Conservation (phyloP, 2,888 invertebrate species). For the Chironomus tentans region DNA sequence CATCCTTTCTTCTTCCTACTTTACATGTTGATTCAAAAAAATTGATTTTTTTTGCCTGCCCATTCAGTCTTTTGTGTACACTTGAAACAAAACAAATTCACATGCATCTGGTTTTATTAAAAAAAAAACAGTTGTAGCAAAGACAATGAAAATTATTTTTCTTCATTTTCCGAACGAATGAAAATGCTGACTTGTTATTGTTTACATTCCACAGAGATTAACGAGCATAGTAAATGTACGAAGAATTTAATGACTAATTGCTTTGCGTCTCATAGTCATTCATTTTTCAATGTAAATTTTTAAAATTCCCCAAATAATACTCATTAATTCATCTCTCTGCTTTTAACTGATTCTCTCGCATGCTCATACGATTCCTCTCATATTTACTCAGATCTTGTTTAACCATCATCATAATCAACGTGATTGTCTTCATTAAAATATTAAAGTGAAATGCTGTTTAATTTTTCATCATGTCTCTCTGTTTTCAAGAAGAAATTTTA, state of each 20-base stretch:
- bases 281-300: neutral
- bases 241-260: neutral
- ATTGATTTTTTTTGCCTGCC: neutral
- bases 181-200: too few relatives aligned
- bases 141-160: neutral
- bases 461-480: too few relatives aligned
- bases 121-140: neutral
- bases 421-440: too few relatives aligned
- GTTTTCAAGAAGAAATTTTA: too few relatives aligned
- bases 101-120: neutral
- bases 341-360: too few relatives aligned
- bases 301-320: neutral
- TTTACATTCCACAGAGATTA: neutral
- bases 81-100: neutral
- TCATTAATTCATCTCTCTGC: neutral
- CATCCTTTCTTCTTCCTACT: neutral
- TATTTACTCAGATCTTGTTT: too few relatives aligned
- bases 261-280: neutral
- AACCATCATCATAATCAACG: too few relatives aligned
- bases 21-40: neutral
- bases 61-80: neutral
- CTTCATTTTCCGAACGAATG: too few relatives aligned
- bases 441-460: too few relatives aligned
- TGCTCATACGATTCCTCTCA: too few relatives aligned
- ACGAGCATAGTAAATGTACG: neutral